Base-by-base conservation (phyloP, 2,797 vertebrate genomes). In the Sciurus carolinensis region DNA sequence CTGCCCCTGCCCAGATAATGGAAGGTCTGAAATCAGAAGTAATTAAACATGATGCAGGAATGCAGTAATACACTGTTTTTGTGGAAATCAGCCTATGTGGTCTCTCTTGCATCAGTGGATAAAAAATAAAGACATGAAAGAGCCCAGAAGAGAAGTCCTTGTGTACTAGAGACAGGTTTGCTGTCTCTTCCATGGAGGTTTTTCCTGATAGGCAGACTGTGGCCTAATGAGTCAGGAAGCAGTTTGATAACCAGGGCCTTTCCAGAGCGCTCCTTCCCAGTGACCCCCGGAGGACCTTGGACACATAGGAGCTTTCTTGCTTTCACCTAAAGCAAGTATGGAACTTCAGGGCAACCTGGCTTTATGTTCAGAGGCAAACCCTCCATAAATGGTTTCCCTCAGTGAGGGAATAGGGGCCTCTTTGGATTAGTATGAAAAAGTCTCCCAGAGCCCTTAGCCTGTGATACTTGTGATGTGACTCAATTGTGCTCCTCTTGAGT, bases 21-120 rank as follows among this genome's bases (percentile, higher is more conserved):
- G 39, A 66, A 87, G 50, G 15, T 84, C 87, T 62, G 77, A 87
- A 92, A 83, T 96, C 13, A 79, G 44, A 87, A 95, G 83, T 73
- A 50, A 81, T 87, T 59, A 81, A 28, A 52, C 64, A 47, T 7
- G 9, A 47, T 1, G 8, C 85, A 30, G 75, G 33, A 24, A 87
- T 62, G 24, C 30, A 83, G 9, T 24, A 33, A 62, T 66, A 24
- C 80, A 26, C 36, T 39, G 17, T 59, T 72, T 90, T 69, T 10
- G 13, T n/a, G 50, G 88, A 76, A 44, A 47, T 57, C 20, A 79
- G 30, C 66, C 7, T 90, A 0, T 36, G 67, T 50, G 11, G 39
- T 30, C 82, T 67, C 39, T 33, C 64, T 92, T 71, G 87, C 59
- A 83, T 71, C 13, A 8, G 13, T 71, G 57, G 85, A 69, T 22